Percentiles rank a stretch among this genome's conserved stretches.
These are phyloP conservation scores for Poecilia wingei DNA, from an alignment of 2,797 vertebrate species.

Conservation along the genomic window DNA sequence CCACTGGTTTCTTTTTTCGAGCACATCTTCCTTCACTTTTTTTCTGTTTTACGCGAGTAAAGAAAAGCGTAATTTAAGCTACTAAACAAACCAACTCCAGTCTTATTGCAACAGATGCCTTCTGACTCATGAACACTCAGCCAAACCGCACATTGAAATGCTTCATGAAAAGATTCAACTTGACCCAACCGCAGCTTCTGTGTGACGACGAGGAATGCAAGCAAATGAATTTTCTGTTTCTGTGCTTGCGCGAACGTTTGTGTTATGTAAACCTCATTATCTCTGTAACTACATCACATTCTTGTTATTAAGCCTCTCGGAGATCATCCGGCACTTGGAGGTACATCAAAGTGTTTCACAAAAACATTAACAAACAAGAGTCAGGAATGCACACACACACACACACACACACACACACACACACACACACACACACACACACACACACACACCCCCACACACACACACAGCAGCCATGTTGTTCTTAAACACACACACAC, in stretches of 20 bases:
- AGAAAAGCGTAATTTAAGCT: slow-evolving; percentile 16
- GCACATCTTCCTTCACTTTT: slow-evolving; percentile 25
- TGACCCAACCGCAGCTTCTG: slow-evolving; percentile 22
- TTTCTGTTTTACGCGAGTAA: slow-evolving; percentile 5
- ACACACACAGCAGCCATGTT: slow-evolving; percentile 10
- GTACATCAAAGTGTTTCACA: slow-evolving; percentile 58
- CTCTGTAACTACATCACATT: slow-evolving; percentile 63
- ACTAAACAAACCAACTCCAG: slow-evolving; percentile 13
- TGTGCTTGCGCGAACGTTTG: slow-evolving; percentile 6
- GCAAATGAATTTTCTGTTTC: slow-evolving; percentile 21
- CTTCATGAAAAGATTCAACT: slow-evolving; percentile 18
- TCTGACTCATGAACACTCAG: neutral
- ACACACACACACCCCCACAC: neutral
- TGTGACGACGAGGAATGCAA: slow-evolving; percentile 17
- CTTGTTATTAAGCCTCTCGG: slow-evolving; percentile 62
- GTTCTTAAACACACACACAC: slow-evolving; percentile 5
- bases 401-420: neutral
- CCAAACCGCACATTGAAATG: neutral
- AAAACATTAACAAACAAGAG: slow-evolving; percentile 29
- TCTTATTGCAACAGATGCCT: slow-evolving; percentile 24
- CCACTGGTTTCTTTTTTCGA: slow-evolving; percentile 23
- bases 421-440: slow-evolving; percentile 2
- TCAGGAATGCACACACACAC: slow-evolving; percentile 15
- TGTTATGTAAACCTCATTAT: slow-evolving; percentile 70
- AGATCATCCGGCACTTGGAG: slow-evolving; percentile 55